These are phyloP conservation scores for Dasyurus viverrinus DNA, from an alignment of 2,113 vertebrate genomes.

Conservation along the genomic window DNA sequence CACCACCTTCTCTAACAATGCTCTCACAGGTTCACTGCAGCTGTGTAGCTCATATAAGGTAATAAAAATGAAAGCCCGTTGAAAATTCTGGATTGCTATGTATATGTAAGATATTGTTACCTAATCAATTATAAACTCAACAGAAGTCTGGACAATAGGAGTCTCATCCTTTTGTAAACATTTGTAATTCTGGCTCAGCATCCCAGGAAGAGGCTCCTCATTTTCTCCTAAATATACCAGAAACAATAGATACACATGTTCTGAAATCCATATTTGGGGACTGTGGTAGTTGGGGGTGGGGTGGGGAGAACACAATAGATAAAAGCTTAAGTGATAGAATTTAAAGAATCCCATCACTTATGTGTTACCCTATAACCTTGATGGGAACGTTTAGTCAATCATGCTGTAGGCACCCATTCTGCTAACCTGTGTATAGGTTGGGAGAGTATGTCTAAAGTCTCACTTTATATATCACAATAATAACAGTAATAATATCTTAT, in stretches of 20 bases:
- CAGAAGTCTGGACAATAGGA: background rate
- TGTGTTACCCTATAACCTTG: too few species aligned
- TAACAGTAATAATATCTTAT: too few species aligned
- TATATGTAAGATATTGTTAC: background rate
- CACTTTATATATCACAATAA: too few species aligned
- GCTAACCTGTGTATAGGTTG: too few species aligned
- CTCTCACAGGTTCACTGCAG: background rate
- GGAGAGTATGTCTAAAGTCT: too few species aligned
- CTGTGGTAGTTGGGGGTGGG: background rate
- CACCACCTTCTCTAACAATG: background rate
- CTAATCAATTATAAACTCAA: background rate
- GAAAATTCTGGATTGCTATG: background rate
- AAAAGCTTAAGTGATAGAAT: too few species aligned
- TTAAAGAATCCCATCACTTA: too few species aligned
- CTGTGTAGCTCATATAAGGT: background rate
- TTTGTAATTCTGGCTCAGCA: background rate
- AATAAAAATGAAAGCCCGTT: background rate
- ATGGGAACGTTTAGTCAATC: too few species aligned
- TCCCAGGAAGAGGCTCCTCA: background rate
- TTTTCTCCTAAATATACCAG: background rate
- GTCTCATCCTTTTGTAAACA: background rate
- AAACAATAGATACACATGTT: background rate
- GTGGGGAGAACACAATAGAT: background rate
- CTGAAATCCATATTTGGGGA: background rate
- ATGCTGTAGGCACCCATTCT: too few species aligned